phyloP scores from a whole-genome alignment of 2,888 invertebrate genomes.

The Sphaeridia pumilis region DNA sequence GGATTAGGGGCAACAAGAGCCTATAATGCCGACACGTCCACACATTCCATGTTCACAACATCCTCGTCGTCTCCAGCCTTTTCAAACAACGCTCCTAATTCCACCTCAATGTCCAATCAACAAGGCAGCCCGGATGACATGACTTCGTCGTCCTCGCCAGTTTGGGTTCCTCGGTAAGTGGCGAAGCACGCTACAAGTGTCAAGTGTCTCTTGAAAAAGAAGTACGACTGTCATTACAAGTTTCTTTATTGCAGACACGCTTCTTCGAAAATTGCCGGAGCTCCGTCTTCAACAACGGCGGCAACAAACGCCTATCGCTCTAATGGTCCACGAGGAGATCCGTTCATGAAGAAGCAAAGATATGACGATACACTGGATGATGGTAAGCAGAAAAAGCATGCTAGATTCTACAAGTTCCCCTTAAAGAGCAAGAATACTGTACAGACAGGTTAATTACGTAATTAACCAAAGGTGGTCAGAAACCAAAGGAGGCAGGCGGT shows the following conservation, averaged over 20 bases:
- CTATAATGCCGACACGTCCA: too few species aligned
- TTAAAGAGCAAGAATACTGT: too few species aligned
- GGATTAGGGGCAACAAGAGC: too few species aligned
- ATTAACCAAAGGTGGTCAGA: too few species aligned
- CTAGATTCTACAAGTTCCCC: too few species aligned
- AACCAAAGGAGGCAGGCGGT: too few species aligned
- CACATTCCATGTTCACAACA: not conserved
- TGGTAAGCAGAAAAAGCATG: conserved; percentile 30
- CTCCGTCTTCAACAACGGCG: conserved; percentile 12
- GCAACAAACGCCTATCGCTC: conserved; percentile 21
- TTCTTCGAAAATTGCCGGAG: conserved; percentile 1
- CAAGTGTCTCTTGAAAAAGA: too few species aligned
- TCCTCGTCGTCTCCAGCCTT: not conserved
- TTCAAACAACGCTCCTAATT: not conserved
- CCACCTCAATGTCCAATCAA: not conserved
- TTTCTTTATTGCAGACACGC: not conserved
- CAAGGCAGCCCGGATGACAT: conserved; percentile 16
- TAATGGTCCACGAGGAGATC: conserved; percentile 26
- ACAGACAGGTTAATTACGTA: not conserved
- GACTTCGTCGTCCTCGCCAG: conserved; percentile 24
- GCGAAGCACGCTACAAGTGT: not conserved
- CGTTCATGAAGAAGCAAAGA: conserved; percentile 35
- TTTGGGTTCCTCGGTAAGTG: conserved; percentile 28
- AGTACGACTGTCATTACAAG: not conserved
- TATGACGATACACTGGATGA: conserved; percentile 36